phyloP scores from a whole-genome alignment of 2,888 invertebrate genomes.

The Lymantria monacha region DNA sequence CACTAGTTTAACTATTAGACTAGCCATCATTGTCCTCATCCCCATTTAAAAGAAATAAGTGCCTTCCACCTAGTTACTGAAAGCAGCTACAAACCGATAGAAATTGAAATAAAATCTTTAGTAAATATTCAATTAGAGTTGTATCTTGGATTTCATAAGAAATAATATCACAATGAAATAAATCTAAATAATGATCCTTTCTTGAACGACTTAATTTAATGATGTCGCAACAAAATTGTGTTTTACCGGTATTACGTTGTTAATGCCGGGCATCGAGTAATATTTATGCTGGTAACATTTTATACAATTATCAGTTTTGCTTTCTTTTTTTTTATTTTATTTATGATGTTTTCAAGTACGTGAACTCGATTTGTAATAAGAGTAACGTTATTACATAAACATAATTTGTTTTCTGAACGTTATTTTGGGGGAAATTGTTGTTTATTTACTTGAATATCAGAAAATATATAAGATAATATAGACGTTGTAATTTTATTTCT shows the following conservation, averaged over 20 bases:
- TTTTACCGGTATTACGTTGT: not conserved
- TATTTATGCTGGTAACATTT: not conserved
- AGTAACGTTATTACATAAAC: not conserved
- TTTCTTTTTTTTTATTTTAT: not conserved
- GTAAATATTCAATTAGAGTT: not conserved
- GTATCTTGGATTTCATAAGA: not conserved
- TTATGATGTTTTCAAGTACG: not conserved
- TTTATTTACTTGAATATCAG: not conserved
- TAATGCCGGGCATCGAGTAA: not conserved
- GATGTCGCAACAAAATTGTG: not conserved
- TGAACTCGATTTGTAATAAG: conserved; percentile 1
- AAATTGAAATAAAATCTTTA: not conserved
- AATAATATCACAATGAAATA: not conserved
- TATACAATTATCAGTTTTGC: not conserved
- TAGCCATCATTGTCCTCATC: too few relatives aligned
- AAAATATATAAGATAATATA: too few relatives aligned
- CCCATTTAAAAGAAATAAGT: too few relatives aligned
- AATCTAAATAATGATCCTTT: too few relatives aligned
- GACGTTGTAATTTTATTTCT: too few relatives aligned
- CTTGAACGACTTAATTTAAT: not conserved
- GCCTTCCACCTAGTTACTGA: too few relatives aligned
- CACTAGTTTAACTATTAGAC: too few relatives aligned
- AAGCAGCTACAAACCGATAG: not conserved
- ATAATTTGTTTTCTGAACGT: conserved; percentile 1
- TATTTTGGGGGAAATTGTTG: not conserved